A percentile compares a stretch with the other conserved stretches of the same genome.
Evolutionary conservation across 2,113 vertebrate genomes (phyloP).

Genomic region (Ageneiosus marmoratus): DNA sequence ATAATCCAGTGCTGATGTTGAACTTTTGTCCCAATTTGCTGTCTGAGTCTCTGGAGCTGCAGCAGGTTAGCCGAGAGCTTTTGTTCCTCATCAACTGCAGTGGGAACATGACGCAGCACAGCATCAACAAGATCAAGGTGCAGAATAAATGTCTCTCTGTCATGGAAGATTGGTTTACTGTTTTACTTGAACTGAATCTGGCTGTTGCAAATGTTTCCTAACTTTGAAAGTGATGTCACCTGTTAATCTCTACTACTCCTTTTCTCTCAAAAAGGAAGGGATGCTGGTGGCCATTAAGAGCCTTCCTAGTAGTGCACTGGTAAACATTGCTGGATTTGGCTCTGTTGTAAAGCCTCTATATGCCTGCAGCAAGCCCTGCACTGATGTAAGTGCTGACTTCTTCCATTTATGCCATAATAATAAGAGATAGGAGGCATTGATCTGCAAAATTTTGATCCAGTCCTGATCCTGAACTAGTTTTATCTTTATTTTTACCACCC

Average conservation of each 20-base stretch:
- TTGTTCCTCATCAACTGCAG: slow-evolving; percentile 86
- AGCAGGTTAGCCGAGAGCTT: slow-evolving; percentile 83
- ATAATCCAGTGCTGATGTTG: slow-evolving; percentile 90
- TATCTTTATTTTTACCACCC: not conserved
- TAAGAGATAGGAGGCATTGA: not conserved
- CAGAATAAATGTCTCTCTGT: not conserved
- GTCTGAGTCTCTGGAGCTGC: slow-evolving; percentile 72
- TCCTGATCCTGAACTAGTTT: not conserved
- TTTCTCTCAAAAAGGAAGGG: slow-evolving; percentile 77
- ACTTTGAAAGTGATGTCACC: not conserved
- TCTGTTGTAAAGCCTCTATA: slow-evolving; percentile 79
- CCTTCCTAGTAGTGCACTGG: slow-evolving; percentile 81
- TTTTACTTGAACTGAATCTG: not conserved
- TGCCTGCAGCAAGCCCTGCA: slow-evolving; percentile 83
- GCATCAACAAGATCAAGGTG: slow-evolving; percentile 79
- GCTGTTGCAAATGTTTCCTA: not conserved
- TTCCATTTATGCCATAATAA: not conserved
- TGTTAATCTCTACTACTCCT: not conserved
- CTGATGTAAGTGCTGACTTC: slow-evolving; percentile 76
- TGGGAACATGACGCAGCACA: slow-evolving; percentile 66
- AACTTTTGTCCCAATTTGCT: slow-evolving; percentile 89
- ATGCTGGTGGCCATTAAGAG: slow-evolving; percentile 90
- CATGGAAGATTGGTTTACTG: not conserved
- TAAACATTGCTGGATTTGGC: slow-evolving; percentile 84
- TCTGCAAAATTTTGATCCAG: not conserved